Base-by-base conservation (phyloP, 2,888 invertebrate genomes). In the Peribatodes rhomboidaria region DNA sequence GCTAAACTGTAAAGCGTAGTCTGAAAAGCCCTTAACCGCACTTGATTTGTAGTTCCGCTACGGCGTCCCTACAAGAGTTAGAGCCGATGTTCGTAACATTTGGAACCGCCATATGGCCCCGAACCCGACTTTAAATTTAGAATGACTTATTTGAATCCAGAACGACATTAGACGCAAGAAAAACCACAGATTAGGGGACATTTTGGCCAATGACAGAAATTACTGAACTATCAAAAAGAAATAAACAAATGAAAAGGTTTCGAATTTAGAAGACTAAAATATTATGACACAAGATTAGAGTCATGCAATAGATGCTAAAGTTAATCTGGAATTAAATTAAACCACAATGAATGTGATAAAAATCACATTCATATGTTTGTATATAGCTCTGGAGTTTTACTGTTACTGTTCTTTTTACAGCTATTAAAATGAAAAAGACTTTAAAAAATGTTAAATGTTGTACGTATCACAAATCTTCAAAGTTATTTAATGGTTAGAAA, bases 41-140 rank as follows among this genome's bases (percentile, higher is more conserved):
- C 80, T 87, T 90, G 91, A 92, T 92, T 91, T 91, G 90, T 90
- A 75, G 87, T 89, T 88, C 89, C 88, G 87, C 54, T 64, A 44
- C 46, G 8, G 52, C 39, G 58, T 85, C 81, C 81, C 72, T 70
- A 70, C 73, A 77, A 80, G 87, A 90, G 85, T 88, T 89, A 90
- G 83, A 68, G 69, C 75, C 79, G 71, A 78, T 84, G 84, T 86
- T 87, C 80, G 79, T 78, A 86, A 84, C 88, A 84, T 85, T 88
- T 75, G 79, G 78, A 80, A 72, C 77, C 81, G 78, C 87, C 90
- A 92, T 89, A 86, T 91, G 91, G 84, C 81, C 71, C 73, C 76
- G 74, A 78, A 80, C 78, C 78, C 70, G 71, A 73, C 71, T 77
- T 75, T 81, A 81, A 79, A 84, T 82, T 76, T 81, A 83, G 81